Evolutionary conservation across 2,113 vertebrate genomes (phyloP).

Genomic region (Myiozetetes cayanensis): DNA sequence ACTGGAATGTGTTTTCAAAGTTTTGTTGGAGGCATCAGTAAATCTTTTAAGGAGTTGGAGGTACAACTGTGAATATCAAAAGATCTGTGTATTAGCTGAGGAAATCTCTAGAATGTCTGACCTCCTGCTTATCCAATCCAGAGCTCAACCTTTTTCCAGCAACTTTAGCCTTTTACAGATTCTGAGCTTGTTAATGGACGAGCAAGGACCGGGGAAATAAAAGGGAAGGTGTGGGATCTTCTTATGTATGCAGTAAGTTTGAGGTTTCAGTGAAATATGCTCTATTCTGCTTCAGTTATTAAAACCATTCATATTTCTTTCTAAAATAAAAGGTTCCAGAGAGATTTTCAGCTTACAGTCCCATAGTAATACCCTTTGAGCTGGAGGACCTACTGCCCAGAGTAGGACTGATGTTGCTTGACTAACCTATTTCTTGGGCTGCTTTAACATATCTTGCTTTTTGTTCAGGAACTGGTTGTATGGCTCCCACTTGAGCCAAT

Average conservation of each 20-base stretch:
- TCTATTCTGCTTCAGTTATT: background rate
- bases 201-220: background rate
- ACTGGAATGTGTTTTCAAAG: background rate
- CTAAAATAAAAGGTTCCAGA: background rate
- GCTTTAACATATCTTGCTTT: background rate
- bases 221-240: background rate
- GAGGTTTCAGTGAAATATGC: background rate
- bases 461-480: background rate
- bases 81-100: background rate
- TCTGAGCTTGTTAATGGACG: background rate
- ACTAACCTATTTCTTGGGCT: background rate
- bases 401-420: background rate
- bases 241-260: background rate
- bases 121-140: background rate
- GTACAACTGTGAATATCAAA: background rate
- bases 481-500: accelerated
- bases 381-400: background rate
- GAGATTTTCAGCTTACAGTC: background rate
- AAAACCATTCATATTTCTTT: background rate
- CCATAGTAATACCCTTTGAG: background rate
- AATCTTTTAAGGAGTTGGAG: background rate
- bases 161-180: background rate
- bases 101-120: background rate
- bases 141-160: background rate
- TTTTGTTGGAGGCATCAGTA: background rate